Conservation (phyloP, 2,888 invertebrate genomes). For the Catocala nupta region DNA sequence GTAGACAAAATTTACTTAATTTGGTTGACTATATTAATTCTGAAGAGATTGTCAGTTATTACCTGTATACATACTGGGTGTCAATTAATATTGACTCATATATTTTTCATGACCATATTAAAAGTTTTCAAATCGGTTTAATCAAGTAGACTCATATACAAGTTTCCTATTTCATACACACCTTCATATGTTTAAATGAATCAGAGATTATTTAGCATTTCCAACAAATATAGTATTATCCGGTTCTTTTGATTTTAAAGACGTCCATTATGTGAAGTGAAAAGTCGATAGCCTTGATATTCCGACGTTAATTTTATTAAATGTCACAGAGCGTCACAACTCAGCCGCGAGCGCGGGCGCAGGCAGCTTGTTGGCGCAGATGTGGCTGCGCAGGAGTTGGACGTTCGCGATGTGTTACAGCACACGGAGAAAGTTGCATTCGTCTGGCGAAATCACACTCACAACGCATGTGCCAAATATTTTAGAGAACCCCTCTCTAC, state of each 20-base stretch:
- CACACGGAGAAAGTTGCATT: slow-evolving; percentile 80
- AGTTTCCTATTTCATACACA: slow-evolving; percentile 78
- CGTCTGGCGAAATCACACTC: slow-evolving; percentile 85
- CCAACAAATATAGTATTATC: slow-evolving; percentile 60
- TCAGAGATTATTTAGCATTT: slow-evolving; percentile 70
- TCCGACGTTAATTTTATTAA: slow-evolving; percentile 69
- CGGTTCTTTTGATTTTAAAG: slow-evolving; percentile 61
- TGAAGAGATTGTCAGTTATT: slow-evolving; percentile 24
- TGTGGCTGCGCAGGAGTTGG: slow-evolving; percentile 42
- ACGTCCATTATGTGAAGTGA: slow-evolving; percentile 55
- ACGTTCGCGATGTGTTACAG: slow-evolving; percentile 61
- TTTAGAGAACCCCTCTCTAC: slow-evolving; percentile 70
- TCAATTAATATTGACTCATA: slow-evolving; percentile 55
- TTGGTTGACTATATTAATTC: slow-evolving; percentile 37
- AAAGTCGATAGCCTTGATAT: slow-evolving; percentile 80
- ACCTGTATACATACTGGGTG: slow-evolving; percentile 25
- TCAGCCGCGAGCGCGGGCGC: slow-evolving; percentile 18
- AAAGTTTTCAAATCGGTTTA: slow-evolving; percentile 41
- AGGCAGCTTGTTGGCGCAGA: slow-evolving; percentile 24
- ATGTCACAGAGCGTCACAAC: slow-evolving; percentile 63
- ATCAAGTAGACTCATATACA: slow-evolving; percentile 64
- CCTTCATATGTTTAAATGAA: slow-evolving; percentile 71
- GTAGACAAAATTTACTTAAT: slow-evolving; percentile 30
- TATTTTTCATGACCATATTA: slow-evolving; percentile 42
- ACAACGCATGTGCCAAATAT: slow-evolving; percentile 81